Evolutionary conservation across 2,113 vertebrate genomes (phyloP).

Genomic region (Lepidothrix coronata): DNA sequence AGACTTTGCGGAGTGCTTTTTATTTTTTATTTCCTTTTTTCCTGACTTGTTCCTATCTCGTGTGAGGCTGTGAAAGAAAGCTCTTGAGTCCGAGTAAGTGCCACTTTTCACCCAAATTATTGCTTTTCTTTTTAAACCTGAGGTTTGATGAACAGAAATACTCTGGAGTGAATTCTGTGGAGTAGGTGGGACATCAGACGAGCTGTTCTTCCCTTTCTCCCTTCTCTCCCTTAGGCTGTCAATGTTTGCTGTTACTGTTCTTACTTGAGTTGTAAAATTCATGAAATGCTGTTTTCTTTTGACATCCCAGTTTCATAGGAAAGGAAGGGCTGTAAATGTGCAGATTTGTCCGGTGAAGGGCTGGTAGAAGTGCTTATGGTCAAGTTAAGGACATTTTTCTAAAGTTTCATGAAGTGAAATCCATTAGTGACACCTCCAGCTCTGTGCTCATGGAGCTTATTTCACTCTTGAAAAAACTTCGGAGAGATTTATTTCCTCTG

Average conservation of each 20-base stretch:
- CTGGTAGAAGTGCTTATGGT: fast-evolving
- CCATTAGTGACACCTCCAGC: not conserved
- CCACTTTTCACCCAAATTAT: not conserved
- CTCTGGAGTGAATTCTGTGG: not conserved
- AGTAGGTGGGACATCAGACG: not conserved
- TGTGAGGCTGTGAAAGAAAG: not conserved
- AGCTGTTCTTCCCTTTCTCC: not conserved
- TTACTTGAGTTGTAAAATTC: not conserved
- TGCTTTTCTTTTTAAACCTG: not conserved
- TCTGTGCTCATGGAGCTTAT: not conserved
- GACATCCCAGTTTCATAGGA: not conserved
- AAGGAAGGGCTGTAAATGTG: not conserved
- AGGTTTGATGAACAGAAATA: not conserved
- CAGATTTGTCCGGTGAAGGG: not conserved
- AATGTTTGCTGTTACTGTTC: not conserved
- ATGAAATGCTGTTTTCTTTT: not conserved
- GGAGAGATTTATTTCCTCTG: not conserved
- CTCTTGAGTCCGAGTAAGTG: not conserved
- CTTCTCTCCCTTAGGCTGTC: not conserved
- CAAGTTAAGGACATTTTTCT: not conserved
- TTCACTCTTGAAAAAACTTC: not conserved
- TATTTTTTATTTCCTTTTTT: not conserved
- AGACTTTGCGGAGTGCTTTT: not conserved
- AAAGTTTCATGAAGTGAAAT: not conserved
- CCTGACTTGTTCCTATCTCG: not conserved